Evolutionary conservation across 2,113 vertebrate genomes (phyloP), one percentile per base, ranked within the genome.

Genomic region (Lates calcarifer): DNA sequence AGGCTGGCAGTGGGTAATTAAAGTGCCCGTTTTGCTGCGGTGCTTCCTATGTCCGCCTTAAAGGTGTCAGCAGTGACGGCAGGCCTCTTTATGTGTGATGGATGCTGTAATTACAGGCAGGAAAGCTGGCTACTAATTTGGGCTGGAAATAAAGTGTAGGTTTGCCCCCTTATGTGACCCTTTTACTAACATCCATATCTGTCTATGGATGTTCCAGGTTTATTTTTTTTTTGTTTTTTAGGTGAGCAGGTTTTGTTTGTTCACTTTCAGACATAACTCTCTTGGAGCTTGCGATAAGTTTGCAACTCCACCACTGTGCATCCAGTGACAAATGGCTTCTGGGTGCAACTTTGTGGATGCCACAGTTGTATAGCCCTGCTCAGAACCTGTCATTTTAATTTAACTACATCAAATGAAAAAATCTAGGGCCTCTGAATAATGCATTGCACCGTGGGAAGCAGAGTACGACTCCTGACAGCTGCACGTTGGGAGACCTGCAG

Each of bases 1-100:
- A 69, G 79, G 83, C 77, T 81, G 90, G 72, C 85, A 92, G 84
- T 43, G 51, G 82, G 82, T 93, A 90, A 94, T 94, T 94, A 94
- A 83, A 83, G 61, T 6, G 64, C 53, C 62, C 39, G 73, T 90
- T 92, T 85, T 74, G 67, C 86, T 61, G 68, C 61, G 10, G 55
- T 58, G 74, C 70, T 71, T 90, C 74, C 76, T 79, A 45, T 81
- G 78, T 87, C 73, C 15, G 70, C 74, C 74, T 71, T 87, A 69
- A 90, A 90, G 86, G 88, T 88, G 91, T 80, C 88, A 80, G 83
- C 80, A 61, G 81, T 39, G 57, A 75, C 58, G 63, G 41, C 56
- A 11, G 74, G 35, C 83, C 66, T 83, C 84, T 77, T 63, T 57
- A 35, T 28, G 71, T 81, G 87, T 85, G 85, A 90, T 69, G 84